A percentile compares a stretch with the other conserved stretches of the same genome.
Evolutionary conservation across 1,140 invertebrate genomes (phyloP).

Genomic region (Drosophila funebris): DNA sequence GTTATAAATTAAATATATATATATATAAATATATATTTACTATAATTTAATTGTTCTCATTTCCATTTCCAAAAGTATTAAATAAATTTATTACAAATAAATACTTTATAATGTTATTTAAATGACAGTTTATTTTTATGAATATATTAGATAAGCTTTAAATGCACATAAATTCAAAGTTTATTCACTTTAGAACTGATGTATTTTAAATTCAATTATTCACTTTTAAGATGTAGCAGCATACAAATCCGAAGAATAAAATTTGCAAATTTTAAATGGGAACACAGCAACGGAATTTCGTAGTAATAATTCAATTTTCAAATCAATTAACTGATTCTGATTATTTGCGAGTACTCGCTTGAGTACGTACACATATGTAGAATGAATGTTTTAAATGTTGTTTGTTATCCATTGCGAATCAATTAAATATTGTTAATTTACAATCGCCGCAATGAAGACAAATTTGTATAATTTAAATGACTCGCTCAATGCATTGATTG

Average conservation of each 20-base stretch:
- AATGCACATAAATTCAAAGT: background rate
- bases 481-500: slow-evolving; percentile 19
- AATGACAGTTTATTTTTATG: background rate
- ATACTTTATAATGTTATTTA: background rate
- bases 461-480: slow-evolving; percentile 18
- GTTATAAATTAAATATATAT: background rate
- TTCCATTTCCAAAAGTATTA: background rate
- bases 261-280: slow-evolving; percentile 23
- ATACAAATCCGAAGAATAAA: background rate
- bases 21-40: slow-evolving; percentile 10
- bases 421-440: slow-evolving; percentile 37
- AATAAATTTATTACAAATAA: slow-evolving; percentile 7
- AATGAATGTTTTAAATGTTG: background rate
- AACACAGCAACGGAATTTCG: background rate
- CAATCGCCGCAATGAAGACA: slow-evolving; percentile 1
- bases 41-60: background rate
- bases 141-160: slow-evolving; percentile 5
- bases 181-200: slow-evolving; percentile 31
- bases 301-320: slow-evolving; percentile 17
- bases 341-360: background rate
- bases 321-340: slow-evolving; percentile 22
- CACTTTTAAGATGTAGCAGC: slow-evolving; percentile 1
- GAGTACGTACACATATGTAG: background rate
- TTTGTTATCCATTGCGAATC: background rate
- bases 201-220: slow-evolving; percentile 28